These are phyloP conservation scores for Sinella curviseta DNA, from an alignment of 1,140 invertebrate species.

Conservation along the genomic window DNA sequence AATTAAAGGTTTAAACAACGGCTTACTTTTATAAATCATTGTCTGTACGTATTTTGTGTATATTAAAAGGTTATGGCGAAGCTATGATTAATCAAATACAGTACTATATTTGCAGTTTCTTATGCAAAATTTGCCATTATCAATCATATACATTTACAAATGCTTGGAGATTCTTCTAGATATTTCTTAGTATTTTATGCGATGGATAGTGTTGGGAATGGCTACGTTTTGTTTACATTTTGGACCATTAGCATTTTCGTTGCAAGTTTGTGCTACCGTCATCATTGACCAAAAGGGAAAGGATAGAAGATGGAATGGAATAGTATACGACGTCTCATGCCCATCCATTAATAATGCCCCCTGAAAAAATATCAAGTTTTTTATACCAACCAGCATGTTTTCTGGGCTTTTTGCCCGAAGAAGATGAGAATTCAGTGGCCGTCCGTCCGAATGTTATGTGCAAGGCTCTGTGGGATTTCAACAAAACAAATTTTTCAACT, in stretches of 20 bases:
- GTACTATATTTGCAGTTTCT: too few relatives aligned
- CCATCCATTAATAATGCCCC: constrained; percentile 19
- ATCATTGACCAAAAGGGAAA: not conserved
- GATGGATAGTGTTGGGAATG: too few relatives aligned
- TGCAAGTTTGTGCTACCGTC: not conserved
- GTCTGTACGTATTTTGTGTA: too few relatives aligned
- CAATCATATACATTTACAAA: too few relatives aligned
- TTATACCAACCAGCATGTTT: not conserved
- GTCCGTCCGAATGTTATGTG: not conserved
- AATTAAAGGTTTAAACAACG: too few relatives aligned
- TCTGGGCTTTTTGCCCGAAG: not conserved
- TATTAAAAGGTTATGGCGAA: too few relatives aligned
- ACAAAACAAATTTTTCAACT: constrained; percentile 28
- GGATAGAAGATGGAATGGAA: not conserved
- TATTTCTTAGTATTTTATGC: too few relatives aligned
- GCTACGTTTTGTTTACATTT: not conserved
- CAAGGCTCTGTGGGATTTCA: constrained; percentile 8
- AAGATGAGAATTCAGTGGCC: not conserved
- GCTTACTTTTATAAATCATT: too few relatives aligned
- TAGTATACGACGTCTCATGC: not conserved
- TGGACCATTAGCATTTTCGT: not conserved
- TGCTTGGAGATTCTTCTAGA: too few relatives aligned
- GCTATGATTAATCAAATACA: too few relatives aligned
- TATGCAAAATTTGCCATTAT: too few relatives aligned
- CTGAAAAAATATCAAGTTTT: constrained; percentile 2